Evolutionary conservation across 2,888 invertebrate genomes (phyloP).

Genomic region (Perdita meconis): DNA sequence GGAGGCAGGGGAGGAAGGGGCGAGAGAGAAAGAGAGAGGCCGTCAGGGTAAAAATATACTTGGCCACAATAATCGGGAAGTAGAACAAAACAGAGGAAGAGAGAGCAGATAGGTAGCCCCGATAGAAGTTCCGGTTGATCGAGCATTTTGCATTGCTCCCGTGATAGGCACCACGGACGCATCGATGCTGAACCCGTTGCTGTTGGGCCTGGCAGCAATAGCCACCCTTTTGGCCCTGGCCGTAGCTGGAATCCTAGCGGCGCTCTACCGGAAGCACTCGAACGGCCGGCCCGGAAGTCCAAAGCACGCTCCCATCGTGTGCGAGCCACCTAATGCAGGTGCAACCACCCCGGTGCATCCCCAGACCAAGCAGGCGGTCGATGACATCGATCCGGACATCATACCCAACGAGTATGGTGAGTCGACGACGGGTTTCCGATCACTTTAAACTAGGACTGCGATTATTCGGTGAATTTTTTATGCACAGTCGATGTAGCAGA

Average conservation of each 20-base stretch:
- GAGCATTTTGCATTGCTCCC: constrained; percentile 67
- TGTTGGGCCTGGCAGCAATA: constrained; percentile 91
- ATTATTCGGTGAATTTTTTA: not conserved
- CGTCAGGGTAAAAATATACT: constrained; percentile 42
- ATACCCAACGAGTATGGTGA: constrained; percentile 95
- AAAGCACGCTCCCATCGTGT: constrained; percentile 81
- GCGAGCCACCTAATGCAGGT: constrained; percentile 83
- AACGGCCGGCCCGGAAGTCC: constrained; percentile 80
- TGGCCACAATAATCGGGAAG: constrained; percentile 44
- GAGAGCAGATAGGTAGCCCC: constrained; percentile 48
- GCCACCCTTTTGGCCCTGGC: constrained; percentile 91
- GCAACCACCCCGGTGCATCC: constrained; percentile 84
- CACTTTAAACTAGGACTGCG: constrained; percentile 34
- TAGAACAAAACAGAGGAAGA: constrained; percentile 22
- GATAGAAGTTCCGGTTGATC: constrained; percentile 68
- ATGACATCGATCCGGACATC: constrained; percentile 94
- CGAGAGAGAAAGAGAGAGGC: too few species aligned
- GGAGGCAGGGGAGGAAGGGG: not conserved
- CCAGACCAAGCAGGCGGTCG: constrained; percentile 86
- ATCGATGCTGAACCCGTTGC: constrained; percentile 88
- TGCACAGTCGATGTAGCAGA: constrained; percentile 20
- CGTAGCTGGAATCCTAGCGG: constrained; percentile 91
- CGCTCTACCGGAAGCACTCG: constrained; percentile 87
- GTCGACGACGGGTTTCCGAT: constrained; percentile 74
- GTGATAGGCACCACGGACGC: constrained; percentile 77